These are phyloP conservation scores for Mystacornis crossleyi DNA, from an alignment of 2,113 vertebrate genomes.

Conservation along the genomic window DNA sequence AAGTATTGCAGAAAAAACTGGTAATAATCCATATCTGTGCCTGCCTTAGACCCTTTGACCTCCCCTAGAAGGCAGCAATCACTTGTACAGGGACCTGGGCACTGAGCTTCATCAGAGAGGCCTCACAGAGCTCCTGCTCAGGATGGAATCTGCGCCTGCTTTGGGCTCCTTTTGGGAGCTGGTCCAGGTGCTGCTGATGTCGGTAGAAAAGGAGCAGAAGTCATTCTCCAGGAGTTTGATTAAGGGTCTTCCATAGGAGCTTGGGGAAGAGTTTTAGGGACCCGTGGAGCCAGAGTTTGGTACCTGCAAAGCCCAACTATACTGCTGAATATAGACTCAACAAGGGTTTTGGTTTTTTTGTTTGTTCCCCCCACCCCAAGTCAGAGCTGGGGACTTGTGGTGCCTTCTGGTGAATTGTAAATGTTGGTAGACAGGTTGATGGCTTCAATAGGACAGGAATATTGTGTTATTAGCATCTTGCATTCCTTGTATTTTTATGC, in stretches of 20 bases:
- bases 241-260: neutral
- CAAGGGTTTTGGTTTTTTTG: neutral
- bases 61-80: neutral
- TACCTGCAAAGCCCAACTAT: neutral
- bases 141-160: neutral
- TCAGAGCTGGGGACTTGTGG: neutral
- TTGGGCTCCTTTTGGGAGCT: neutral
- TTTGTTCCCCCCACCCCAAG: accelerated
- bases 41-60: neutral
- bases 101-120: neutral
- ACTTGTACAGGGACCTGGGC: neutral
- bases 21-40: neutral
- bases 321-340: neutral
- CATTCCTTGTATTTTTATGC: neutral
- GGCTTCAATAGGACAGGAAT: neutral
- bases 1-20: neutral
- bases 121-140: neutral
- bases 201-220: neutral
- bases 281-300: neutral
- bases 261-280: neutral
- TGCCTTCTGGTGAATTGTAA: neutral
- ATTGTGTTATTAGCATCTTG: neutral
- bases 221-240: accelerated
- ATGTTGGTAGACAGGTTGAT: neutral
- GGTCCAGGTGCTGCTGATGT: neutral